Evolutionary conservation across 2,113 vertebrate genomes (phyloP), one percentile per base, ranked within the genome.

Genomic region (Chionis minor): DNA sequence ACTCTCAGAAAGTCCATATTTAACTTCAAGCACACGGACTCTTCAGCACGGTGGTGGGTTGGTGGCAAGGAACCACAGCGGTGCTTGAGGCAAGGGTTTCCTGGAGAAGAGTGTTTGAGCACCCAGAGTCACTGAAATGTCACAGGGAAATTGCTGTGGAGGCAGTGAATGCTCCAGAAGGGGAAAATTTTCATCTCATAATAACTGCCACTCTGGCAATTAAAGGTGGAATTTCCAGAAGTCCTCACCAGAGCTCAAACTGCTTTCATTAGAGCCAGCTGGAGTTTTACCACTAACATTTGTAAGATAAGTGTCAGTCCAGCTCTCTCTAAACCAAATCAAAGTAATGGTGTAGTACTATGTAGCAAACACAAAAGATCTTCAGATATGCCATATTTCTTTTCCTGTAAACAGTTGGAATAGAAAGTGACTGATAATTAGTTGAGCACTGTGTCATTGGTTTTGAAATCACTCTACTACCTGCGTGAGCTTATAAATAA

Each of bases 1-100:
- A 21, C 35, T 80, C 40, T 75, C 44, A 69, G 18, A 69, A 73
- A 62, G 30, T 14, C 65, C 16, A 8, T 81, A n/a, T 78, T 56
- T 81, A 63, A 33, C 42, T 82, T 8, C 4, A 44, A 83, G 47
- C 22, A 51, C 45, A 66, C 14, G 16, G 54, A 65, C 12, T 49
- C 12, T 65, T 63, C 54, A 73, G 23, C 62, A 49, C 16, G 70
- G 51, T 4, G 3, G 12, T 0, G 0, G 14, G 13, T 12, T 47
- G 32, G n/a, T 63, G 32, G 23, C 45, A 58, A 59, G 40, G 74
- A 67, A 27, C 26, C 2, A 2, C 32, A 59, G 32, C 10, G 26
- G 16, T 71, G 47, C 47, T 72, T 47, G n/a, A 67, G 61, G 69
- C 42, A 71, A 59, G 59, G 77, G 35, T 58, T 81, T 83, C 67